Evolutionary conservation across 1,140 invertebrate genomes (phyloP).

Genomic region (Papilio dardanus): DNA sequence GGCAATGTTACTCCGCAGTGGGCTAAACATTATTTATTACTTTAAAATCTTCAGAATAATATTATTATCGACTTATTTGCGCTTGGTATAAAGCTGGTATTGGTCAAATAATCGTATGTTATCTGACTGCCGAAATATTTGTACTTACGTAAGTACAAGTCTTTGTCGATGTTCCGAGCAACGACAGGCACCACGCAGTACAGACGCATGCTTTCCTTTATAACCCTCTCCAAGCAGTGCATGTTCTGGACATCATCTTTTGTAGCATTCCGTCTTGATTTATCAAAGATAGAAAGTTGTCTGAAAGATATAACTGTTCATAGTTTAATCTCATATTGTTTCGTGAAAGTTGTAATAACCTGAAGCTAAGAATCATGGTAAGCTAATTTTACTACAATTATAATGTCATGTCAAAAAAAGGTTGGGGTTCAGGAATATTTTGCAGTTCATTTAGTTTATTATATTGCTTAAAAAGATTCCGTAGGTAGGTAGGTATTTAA

Average conservation of each 20-base stretch:
- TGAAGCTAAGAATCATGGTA: background rate
- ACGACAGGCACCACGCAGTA: constrained; percentile 70
- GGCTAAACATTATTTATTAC: constrained; percentile 48
- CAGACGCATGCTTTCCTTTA: constrained; percentile 75
- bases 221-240: constrained; percentile 67
- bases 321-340: background rate
- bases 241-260: constrained; percentile 66
- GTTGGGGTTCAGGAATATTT: too few relatives aligned
- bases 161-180: constrained; percentile 60
- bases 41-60: too few relatives aligned
- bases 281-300: constrained; percentile 59
- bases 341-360: background rate
- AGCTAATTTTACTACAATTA: too few relatives aligned
- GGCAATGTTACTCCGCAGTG: constrained; percentile 56
- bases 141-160: constrained; percentile 63
- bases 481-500: too few relatives aligned
- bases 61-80: too few relatives aligned
- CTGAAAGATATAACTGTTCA: constrained; percentile 47
- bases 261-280: constrained; percentile 50
- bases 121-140: background rate
- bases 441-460: too few relatives aligned
- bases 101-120: background rate
- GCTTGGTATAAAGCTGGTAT: background rate
- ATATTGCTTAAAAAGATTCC: too few relatives aligned
- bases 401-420: too few relatives aligned